These are phyloP conservation scores for Notarius lentiginosus DNA, from an alignment of 2,113 vertebrate genomes.

Conservation along the genomic window DNA sequence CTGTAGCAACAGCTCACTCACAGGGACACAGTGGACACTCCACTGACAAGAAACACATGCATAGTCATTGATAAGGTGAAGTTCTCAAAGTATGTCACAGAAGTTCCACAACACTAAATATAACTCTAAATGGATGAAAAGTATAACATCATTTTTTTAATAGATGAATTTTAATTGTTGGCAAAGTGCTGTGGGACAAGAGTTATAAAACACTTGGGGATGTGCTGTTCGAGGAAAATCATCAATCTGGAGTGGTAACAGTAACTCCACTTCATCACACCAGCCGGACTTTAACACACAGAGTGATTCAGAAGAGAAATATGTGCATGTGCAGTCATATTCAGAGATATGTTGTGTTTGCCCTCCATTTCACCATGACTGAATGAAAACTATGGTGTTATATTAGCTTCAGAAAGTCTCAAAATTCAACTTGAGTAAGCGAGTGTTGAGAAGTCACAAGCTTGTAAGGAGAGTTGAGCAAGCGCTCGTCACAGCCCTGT, in stretches of 20 bases:
- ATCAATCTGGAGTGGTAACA: background rate
- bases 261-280: background rate
- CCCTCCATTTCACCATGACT: background rate
- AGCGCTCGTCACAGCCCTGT: too few species aligned
- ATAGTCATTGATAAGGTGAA: background rate
- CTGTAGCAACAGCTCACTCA: background rate
- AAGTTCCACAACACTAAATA: background rate
- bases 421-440: too few species aligned
- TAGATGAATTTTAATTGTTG: background rate
- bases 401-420: too few species aligned
- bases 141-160: background rate
- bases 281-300: background rate
- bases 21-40: background rate
- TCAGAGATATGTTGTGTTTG: background rate
- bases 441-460: too few species aligned
- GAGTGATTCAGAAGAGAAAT: background rate
- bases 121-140: background rate
- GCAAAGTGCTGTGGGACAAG: background rate
- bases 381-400: background rate
- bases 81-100: background rate
- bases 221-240: background rate
- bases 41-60: background rate
- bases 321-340: background rate
- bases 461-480: too few species aligned
- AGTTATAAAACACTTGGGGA: background rate